Evolutionary conservation across 2,888 invertebrate genomes (phyloP).

Genomic region (Pherbina coryleti): DNA sequence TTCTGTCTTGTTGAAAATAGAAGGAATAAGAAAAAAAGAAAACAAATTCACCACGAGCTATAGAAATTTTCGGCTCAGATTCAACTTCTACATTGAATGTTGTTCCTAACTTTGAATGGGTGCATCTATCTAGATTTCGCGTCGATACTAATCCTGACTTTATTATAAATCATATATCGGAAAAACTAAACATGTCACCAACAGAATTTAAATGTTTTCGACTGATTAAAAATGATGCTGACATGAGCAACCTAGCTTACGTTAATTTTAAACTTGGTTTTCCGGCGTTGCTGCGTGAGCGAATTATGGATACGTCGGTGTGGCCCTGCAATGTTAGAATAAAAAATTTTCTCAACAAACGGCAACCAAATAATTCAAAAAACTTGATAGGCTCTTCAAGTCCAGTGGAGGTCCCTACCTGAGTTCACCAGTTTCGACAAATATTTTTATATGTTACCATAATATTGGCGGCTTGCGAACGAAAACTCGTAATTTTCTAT

Average conservation of each 20-base stretch:
- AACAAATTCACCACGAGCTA: not conserved
- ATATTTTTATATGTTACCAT: too few species aligned
- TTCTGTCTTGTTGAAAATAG: too few species aligned
- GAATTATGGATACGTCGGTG: not conserved
- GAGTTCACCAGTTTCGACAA: too few species aligned
- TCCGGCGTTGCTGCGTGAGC: too few species aligned
- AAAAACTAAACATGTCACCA: too few species aligned
- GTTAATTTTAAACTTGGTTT: constrained; percentile 10
- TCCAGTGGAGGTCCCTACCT: not conserved
- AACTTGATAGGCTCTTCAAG: not conserved
- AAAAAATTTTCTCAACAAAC: not conserved
- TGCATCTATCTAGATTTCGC: not conserved
- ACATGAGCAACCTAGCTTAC: not conserved
- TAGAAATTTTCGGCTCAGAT: not conserved
- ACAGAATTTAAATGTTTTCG: not conserved
- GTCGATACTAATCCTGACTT: not conserved
- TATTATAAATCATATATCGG: not conserved
- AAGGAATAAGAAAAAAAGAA: not conserved
- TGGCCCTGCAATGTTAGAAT: not conserved
- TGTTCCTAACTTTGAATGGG: not conserved
- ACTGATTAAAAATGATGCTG: not conserved
- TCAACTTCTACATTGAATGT: not conserved
- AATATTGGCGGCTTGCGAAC: too few species aligned
- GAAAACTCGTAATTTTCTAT: too few species aligned
- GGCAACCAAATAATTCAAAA: not conserved